Evolutionary conservation across 35 echinoderm and acorn worm genomes (phyloP).

Genomic region (Chiridota heheva): DNA sequence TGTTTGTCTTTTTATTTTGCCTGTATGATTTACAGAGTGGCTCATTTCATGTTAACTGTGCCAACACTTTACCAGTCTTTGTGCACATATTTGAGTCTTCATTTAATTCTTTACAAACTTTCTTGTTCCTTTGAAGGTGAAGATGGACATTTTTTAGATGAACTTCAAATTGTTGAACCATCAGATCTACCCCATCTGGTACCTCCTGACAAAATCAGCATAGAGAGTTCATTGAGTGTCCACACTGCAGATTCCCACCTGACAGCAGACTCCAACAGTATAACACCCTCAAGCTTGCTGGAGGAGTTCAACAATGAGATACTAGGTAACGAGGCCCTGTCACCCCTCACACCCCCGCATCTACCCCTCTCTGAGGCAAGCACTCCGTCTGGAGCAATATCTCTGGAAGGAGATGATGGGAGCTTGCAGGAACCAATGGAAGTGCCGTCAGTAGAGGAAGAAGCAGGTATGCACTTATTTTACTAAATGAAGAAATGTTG

Average conservation of each 20-base stretch:
- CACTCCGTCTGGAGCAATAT: slow-evolving; percentile 33
- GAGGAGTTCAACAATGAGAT: slow-evolving; percentile 59
- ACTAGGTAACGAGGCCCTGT: slow-evolving; percentile 28
- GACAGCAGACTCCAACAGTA: slow-evolving; percentile 61
- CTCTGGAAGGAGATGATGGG: slow-evolving; percentile 27
- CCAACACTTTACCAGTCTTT: not conserved
- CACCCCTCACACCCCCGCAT: slow-evolving; percentile 18
- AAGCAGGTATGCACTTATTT: too few species aligned
- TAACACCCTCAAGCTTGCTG: slow-evolving; percentile 72
- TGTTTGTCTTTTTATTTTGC: too few species aligned
- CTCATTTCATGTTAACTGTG: not conserved
- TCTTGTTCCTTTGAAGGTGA: too few species aligned
- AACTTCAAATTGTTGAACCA: slow-evolving; percentile 11
- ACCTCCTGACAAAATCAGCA: slow-evolving; percentile 54
- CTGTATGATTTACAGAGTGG: not conserved
- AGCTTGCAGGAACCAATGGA: slow-evolving; percentile 33
- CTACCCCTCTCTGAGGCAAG: slow-evolving; percentile 21
- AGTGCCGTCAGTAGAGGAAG: too few species aligned
- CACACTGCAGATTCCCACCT: slow-evolving; percentile 62
- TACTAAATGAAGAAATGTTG: too few species aligned
- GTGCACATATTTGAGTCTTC: not conserved
- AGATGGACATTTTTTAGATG: slow-evolving; percentile 18
- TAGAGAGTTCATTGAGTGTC: slow-evolving; percentile 57
- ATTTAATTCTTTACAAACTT: too few species aligned
- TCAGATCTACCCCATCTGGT: not conserved